phyloP scores from a whole-genome alignment of 1,140 invertebrate genomes.

The Caenorhabditis briggsae region DNA sequence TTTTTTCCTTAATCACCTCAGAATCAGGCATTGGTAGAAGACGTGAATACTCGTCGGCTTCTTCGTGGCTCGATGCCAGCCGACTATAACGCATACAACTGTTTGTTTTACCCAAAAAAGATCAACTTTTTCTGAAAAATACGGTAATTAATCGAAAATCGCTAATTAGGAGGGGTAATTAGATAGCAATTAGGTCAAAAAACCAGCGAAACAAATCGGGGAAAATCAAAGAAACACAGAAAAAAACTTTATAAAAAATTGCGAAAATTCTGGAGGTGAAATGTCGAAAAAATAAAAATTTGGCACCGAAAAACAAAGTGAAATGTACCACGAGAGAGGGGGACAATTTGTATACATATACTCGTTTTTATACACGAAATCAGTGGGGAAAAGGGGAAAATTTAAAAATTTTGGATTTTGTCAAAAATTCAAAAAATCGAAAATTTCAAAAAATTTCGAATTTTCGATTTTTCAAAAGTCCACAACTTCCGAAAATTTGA shows the following conservation, averaged over 20 bases:
- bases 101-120: not conserved
- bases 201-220: not conserved
- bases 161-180: not conserved
- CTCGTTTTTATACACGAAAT: constrained; percentile 9
- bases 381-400: not conserved
- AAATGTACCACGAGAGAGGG: not conserved
- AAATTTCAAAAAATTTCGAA: no score
- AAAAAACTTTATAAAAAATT: not conserved
- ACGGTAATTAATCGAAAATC: not conserved
- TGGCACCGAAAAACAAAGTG: not conserved
- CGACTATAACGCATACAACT: constrained; percentile 62
- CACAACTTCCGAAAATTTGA: no score
- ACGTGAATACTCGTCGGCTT: constrained; percentile 59
- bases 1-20: constrained; percentile 37
- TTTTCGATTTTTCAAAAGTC: no score
- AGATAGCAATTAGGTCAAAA: not conserved
- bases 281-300: not conserved
- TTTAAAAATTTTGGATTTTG: no score
- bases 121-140: not conserved
- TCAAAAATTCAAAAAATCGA: no score
- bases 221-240: not conserved
- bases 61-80: constrained; percentile 59
- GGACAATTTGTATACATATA: not conserved
- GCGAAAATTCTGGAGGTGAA: not conserved
- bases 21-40: constrained; percentile 64